These are phyloP conservation scores for Muntiacus muntjak DNA, from an alignment of 2,113 vertebrate genomes.

Conservation along the genomic window DNA sequence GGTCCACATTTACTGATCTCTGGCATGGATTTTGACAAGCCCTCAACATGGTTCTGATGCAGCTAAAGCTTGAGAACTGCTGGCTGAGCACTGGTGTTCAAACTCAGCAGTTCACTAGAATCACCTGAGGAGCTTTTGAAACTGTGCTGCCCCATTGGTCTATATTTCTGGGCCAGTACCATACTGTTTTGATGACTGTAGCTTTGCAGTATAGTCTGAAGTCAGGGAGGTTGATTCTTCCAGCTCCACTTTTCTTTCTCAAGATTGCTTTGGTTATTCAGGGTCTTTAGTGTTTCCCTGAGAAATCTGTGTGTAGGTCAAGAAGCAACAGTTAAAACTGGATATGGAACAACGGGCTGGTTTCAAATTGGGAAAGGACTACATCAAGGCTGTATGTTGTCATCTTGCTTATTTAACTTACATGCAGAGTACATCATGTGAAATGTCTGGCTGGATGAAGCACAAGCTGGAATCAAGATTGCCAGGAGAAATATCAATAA, in stretches of 20 bases:
- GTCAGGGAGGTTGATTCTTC: background rate
- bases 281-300: background rate
- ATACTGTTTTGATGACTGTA: background rate
- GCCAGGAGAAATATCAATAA: background rate
- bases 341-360: background rate
- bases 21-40: background rate
- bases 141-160: background rate
- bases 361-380: background rate
- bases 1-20: background rate
- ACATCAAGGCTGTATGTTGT: background rate
- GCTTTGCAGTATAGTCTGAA: background rate
- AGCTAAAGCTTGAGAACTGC: background rate
- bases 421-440: background rate
- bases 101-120: background rate
- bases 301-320: background rate
- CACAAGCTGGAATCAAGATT: background rate
- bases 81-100: background rate
- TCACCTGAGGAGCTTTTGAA: background rate
- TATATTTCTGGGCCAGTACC: background rate
- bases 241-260: background rate
- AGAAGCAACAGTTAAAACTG: background rate
- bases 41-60: background rate
- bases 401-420: background rate
- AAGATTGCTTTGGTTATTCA: background rate
- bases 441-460: background rate